phyloP scores from a whole-genome alignment of 2,113 vertebrate genomes.

The Narcine bancroftii region DNA sequence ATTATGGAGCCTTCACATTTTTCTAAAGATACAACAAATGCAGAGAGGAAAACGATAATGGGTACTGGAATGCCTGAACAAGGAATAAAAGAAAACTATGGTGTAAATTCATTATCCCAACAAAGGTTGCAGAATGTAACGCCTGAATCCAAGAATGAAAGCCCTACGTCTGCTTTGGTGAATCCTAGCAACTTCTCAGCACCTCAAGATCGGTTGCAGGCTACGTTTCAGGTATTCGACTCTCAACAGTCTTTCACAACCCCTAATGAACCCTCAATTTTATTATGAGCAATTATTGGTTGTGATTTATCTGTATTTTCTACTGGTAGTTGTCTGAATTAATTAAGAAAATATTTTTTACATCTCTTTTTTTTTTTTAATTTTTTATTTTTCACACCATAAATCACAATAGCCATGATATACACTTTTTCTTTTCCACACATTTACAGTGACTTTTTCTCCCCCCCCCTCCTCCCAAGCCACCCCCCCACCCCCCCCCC shows the following conservation, averaged over 20 bases:
- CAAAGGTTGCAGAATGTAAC: background rate
- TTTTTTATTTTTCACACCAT: no score
- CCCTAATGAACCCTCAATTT: background rate
- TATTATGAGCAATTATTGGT: background rate
- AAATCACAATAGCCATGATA: no score
- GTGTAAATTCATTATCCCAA: background rate
- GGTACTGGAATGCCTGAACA: background rate
- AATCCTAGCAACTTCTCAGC: background rate
- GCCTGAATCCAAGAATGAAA: background rate
- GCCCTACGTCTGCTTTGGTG: background rate
- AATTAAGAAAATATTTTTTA: background rate
- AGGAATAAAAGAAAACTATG: conserved; percentile 16
- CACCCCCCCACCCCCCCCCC: no score
- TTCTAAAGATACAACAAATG: background rate
- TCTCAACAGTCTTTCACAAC: conserved; percentile 21
- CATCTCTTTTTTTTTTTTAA: no score
- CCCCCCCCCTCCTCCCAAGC: no score
- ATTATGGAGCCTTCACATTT: background rate
- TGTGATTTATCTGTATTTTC: background rate
- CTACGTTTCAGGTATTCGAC: conserved; percentile 23
- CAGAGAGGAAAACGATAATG: background rate
- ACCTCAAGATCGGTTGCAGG: background rate
- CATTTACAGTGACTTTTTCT: no score
- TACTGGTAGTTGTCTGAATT: background rate
- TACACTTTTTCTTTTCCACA: no score